phyloP scores from a whole-genome alignment of 2,113 vertebrate species.

The Illadopsis cleaveri region DNA sequence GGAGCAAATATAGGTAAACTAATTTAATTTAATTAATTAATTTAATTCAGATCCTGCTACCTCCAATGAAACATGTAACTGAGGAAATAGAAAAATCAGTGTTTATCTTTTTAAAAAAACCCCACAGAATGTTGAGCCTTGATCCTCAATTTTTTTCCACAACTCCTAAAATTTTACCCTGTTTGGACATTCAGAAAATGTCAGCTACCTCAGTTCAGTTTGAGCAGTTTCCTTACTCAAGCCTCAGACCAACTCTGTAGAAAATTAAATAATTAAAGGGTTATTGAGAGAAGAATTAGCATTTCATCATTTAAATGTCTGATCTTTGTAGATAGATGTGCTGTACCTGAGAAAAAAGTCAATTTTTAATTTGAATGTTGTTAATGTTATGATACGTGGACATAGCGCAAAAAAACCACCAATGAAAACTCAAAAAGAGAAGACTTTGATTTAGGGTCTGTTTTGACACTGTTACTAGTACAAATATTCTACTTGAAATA shows the following conservation, averaged over 20 bases:
- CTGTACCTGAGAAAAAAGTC: background rate
- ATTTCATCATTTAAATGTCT: background rate
- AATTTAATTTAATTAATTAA: background rate
- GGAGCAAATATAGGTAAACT: background rate
- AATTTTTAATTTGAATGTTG: background rate
- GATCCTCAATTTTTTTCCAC: background rate
- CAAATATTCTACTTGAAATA: slow-evolving; percentile 17
- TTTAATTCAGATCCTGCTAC: background rate
- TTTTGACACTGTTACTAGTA: slow-evolving; percentile 13
- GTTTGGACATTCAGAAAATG: background rate
- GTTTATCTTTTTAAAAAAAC: background rate
- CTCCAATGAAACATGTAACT: background rate
- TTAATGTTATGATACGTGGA: background rate
- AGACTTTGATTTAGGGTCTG: background rate
- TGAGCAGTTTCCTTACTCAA: background rate
- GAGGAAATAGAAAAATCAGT: background rate
- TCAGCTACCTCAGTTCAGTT: background rate
- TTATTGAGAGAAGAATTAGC: background rate
- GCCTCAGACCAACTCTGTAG: background rate
- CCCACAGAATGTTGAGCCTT: background rate
- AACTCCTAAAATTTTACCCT: background rate
- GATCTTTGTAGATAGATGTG: background rate
- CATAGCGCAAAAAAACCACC: background rate
- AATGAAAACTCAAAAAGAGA: background rate
- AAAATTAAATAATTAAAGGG: background rate